phyloP scores from a whole-genome alignment of 2,113 vertebrate species.

The Hippocampus guttulatus region DNA sequence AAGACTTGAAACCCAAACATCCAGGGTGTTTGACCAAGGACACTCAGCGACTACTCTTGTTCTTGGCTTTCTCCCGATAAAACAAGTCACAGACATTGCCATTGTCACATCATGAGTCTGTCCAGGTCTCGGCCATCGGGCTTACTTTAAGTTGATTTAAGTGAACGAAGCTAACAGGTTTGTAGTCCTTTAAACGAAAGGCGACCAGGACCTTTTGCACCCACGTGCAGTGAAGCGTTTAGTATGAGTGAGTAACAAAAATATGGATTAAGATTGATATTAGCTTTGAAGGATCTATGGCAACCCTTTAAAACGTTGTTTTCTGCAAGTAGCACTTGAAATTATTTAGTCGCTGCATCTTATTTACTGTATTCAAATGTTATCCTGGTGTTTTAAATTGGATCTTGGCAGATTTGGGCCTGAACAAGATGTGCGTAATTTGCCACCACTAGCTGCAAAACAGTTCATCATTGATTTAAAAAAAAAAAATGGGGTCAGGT shows the following conservation, averaged over 20 bases:
- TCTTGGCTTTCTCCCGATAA: slow-evolving; percentile 46
- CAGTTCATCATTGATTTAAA: neutral
- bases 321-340: neutral
- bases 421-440: neutral
- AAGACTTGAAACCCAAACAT: slow-evolving; percentile 22
- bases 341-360: neutral
- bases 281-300: neutral
- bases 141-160: slow-evolving; percentile 23
- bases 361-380: neutral
- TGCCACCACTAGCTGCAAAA: neutral
- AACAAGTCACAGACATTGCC: slow-evolving; percentile 29
- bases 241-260: neutral
- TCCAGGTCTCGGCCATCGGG: slow-evolving; percentile 21
- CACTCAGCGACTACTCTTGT: slow-evolving; percentile 14
- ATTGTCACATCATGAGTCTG: slow-evolving; percentile 31
- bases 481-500: neutral
- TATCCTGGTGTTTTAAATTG: neutral
- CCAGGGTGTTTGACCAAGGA: slow-evolving; percentile 48
- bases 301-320: neutral
- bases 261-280: neutral
- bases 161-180: slow-evolving; percentile 11
- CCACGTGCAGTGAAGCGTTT: slow-evolving; percentile 6
- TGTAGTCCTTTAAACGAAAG: neutral
- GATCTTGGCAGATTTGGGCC: neutral
- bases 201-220: neutral